Evolutionary conservation across 1,140 invertebrate genomes (phyloP).

Genomic region (Scaptomyza graminum): DNA sequence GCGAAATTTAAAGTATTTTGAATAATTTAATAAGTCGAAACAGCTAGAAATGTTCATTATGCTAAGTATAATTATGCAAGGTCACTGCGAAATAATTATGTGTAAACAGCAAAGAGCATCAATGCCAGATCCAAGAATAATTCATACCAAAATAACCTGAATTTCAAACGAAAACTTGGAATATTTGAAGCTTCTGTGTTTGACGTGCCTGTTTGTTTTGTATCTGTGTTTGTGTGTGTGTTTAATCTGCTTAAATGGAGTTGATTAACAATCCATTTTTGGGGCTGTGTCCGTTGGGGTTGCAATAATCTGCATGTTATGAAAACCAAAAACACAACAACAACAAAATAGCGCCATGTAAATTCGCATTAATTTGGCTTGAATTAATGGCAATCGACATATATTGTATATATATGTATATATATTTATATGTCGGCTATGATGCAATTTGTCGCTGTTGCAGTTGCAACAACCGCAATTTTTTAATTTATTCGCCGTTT

Average conservation of each 20-base stretch:
- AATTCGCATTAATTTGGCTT: conserved; percentile 73
- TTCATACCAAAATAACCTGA: conserved; percentile 17
- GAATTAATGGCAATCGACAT: conserved; percentile 72
- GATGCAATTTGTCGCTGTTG: conserved; percentile 66
- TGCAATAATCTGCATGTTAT: conserved; percentile 52
- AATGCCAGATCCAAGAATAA: neutral
- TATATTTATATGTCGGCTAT: conserved; percentile 11
- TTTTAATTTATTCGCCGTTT: conserved; percentile 75
- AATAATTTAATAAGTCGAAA: neutral
- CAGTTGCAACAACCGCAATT: conserved; percentile 59
- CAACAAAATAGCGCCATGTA: conserved; percentile 57
- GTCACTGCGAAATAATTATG: too few species aligned
- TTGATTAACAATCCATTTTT: conserved; percentile 66
- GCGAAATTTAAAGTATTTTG: neutral
- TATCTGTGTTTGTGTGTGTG: neutral
- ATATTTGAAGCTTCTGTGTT: neutral
- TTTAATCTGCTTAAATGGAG: neutral
- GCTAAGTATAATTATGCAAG: too few species aligned
- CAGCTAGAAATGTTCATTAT: too few species aligned
- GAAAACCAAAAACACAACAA: conserved; percentile 59
- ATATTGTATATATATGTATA: neutral
- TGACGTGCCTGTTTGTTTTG: neutral
- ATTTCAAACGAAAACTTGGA: conserved; percentile 8
- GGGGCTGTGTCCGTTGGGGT: conserved; percentile 14
- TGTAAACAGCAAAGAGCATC: neutral